Evolutionary conservation across 1,140 invertebrate genomes (phyloP).

Genomic region (Ceratoteleas bidentatus): DNA sequence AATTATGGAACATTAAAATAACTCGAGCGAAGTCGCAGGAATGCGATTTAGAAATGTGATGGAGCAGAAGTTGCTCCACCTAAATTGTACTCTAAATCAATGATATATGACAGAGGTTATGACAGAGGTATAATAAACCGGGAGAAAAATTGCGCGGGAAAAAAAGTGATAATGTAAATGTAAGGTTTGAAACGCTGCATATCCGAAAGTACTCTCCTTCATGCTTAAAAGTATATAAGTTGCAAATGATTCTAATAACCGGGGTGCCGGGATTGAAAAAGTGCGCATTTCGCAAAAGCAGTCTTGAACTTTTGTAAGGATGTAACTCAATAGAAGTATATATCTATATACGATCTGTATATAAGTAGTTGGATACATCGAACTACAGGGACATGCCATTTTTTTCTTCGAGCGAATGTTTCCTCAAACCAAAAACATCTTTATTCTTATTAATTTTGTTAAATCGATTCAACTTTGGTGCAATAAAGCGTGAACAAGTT

Average conservation of each 20-base stretch:
- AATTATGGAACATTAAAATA: slow-evolving; percentile 16
- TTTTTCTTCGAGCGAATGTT: slow-evolving; percentile 12
- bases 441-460: neutral
- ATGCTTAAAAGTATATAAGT: slow-evolving; percentile 50
- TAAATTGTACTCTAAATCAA: slow-evolving; percentile 52
- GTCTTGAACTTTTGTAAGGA: slow-evolving; percentile 43
- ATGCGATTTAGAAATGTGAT: slow-evolving; percentile 42
- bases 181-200: slow-evolving; percentile 38
- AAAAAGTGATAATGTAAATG: slow-evolving; percentile 64
- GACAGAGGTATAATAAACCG: slow-evolving; percentile 54
- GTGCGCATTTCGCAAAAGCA: slow-evolving; percentile 55
- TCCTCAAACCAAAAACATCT: slow-evolving; percentile 5
- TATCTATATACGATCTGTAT: slow-evolving; percentile 18
- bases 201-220: slow-evolving; percentile 24
- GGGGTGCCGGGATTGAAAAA: slow-evolving; percentile 44
- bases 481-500: neutral
- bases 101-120: too few relatives aligned
- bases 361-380: slow-evolving; percentile 19
- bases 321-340: slow-evolving; percentile 39
- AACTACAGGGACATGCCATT: slow-evolving; percentile 10
- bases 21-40: slow-evolving; percentile 3
- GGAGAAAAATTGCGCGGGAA: slow-evolving; percentile 49
- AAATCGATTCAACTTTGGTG: slow-evolving; percentile 12
- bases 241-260: slow-evolving; percentile 57
- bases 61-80: slow-evolving; percentile 40